Percentiles rank a stretch among this genome's conserved stretches.
Evolutionary conservation across 2,797 vertebrate genomes (phyloP).

Genomic region (Mareca penelope): DNA sequence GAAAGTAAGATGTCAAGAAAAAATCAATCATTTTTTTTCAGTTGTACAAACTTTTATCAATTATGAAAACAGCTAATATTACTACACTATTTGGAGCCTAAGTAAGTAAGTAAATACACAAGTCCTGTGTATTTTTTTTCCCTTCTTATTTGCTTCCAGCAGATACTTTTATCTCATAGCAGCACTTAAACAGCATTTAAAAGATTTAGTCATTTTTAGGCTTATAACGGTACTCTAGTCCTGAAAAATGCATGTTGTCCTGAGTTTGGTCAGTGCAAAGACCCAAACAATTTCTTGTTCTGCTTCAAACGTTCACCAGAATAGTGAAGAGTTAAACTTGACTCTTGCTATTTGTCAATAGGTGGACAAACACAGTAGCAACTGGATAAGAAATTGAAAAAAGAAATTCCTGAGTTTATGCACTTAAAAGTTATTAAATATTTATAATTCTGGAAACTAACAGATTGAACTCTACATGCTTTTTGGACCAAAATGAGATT

Average conservation of each 20-base stretch:
- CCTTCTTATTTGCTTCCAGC: not conserved
- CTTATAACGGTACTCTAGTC: not conserved
- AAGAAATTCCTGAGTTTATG: not conserved
- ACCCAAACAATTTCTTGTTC: not conserved
- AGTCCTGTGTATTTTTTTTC: not conserved
- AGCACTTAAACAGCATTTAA: slow-evolving; percentile 34
- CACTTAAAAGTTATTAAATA: not conserved
- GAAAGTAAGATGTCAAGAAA: not conserved
- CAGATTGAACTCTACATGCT: not conserved
- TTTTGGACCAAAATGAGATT: not conserved
- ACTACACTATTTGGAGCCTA: slow-evolving; percentile 25
- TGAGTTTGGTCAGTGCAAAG: not conserved
- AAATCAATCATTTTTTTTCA: not conserved
- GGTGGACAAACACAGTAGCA: not conserved
- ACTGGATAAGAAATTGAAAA: not conserved
- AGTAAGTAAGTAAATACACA: slow-evolving; percentile 20
- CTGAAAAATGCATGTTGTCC: not conserved
- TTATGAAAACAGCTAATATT: slow-evolving; percentile 34
- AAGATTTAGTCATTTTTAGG: slow-evolving; percentile 15
- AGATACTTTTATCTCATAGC: slow-evolving; percentile 13
- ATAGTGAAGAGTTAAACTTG: not conserved
- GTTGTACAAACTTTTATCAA: not conserved
- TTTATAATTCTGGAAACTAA: not conserved
- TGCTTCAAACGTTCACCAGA: not conserved
- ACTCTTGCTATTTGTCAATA: not conserved